phyloP scores from a whole-genome alignment of 2,888 invertebrate species.

The Pycnomerus fuliginosus region DNA sequence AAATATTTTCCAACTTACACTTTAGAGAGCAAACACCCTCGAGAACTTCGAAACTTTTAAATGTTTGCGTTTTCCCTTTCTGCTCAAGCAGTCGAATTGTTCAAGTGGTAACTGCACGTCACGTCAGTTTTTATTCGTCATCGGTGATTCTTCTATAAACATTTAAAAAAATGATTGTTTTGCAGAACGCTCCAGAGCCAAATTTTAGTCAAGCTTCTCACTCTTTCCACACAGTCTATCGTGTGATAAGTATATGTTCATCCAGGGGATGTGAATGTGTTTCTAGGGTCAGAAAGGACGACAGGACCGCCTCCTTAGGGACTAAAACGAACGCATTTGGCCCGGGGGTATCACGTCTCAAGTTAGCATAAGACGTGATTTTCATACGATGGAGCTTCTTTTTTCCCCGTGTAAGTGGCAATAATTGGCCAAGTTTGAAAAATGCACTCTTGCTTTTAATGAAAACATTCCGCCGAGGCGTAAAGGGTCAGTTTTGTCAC shows the following conservation, averaged over 20 bases:
- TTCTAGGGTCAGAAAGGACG: slow-evolving; percentile 17
- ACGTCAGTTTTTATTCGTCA: too few species aligned
- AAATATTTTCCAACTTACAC: too few species aligned
- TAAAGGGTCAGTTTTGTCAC: slow-evolving; percentile 13
- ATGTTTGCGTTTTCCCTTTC: too few species aligned
- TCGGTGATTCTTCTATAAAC: too few species aligned
- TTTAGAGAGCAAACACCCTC: too few species aligned
- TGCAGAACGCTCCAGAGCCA: too few species aligned
- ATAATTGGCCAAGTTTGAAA: slow-evolving; percentile 2
- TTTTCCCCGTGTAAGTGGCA: slow-evolving; percentile 3
- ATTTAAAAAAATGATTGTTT: too few species aligned
- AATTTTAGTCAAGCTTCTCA: too few species aligned
- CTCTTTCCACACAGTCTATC: too few species aligned
- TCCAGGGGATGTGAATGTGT: slow-evolving; percentile 19
- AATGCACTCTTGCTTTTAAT: not conserved
- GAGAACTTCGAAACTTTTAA: too few species aligned
- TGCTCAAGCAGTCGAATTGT: too few species aligned
- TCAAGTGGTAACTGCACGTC: too few species aligned
- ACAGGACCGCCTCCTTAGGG: slow-evolving; percentile 16
- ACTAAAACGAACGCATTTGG: slow-evolving; percentile 13
- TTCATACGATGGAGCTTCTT: slow-evolving; percentile 31
- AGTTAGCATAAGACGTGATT: slow-evolving; percentile 34
- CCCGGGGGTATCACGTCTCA: slow-evolving; percentile 29
- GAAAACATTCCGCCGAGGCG: slow-evolving; percentile 5
- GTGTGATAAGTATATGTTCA: slow-evolving; percentile 24